These are phyloP conservation scores for Tiliqua scincoides DNA, from an alignment of 2,113 vertebrate genomes.

Conservation along the genomic window DNA sequence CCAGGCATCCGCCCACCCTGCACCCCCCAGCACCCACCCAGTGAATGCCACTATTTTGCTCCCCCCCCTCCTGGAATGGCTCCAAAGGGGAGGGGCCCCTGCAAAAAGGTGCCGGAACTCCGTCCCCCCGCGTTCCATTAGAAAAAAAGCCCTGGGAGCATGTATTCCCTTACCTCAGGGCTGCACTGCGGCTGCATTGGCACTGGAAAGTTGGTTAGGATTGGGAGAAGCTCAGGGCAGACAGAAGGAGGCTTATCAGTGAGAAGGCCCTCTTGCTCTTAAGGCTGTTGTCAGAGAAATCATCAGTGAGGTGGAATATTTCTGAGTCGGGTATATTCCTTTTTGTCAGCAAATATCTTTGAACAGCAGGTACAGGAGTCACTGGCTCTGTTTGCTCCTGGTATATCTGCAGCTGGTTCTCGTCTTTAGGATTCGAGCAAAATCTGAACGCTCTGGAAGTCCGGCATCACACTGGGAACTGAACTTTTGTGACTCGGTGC, in stretches of 20 bases:
- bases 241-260: background rate
- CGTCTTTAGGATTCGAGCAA: conserved; percentile 37
- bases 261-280: background rate
- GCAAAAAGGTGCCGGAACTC: no score
- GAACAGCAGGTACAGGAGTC: background rate
- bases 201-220: no score
- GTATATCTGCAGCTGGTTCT: background rate
- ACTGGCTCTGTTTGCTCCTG: background rate
- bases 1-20: no score
- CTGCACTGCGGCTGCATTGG: no score
- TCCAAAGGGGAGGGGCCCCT: no score
- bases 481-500: conserved; percentile 47
- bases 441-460: conserved; percentile 53
- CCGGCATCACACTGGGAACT: conserved; percentile 63
- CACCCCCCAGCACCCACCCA: no score
- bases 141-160: no score
- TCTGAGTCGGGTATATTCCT: background rate
- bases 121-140: no score
- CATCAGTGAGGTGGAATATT: background rate
- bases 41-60: no score
- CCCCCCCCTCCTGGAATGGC: no score
- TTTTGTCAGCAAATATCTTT: background rate
- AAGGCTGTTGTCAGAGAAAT: background rate
- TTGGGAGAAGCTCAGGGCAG: no score
- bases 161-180: no score